Conservation (phyloP, 2,888 invertebrate species). For the Deroplatys truncata region DNA sequence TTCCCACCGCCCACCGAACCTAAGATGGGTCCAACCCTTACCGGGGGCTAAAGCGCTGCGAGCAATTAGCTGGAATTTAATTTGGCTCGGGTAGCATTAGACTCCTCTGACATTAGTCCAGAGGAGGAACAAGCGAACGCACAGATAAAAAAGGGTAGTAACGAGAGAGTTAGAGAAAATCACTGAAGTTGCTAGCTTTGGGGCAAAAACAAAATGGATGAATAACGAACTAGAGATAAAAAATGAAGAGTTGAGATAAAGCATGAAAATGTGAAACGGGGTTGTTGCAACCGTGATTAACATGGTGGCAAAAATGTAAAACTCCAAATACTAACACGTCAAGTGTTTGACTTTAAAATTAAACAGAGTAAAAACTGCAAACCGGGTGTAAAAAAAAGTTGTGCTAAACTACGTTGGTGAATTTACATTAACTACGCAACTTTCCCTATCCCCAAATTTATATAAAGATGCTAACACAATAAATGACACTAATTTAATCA, state of each 20-base stretch:
- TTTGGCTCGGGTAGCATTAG: conserved; percentile 14
- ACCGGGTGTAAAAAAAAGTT: background rate
- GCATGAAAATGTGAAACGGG: background rate
- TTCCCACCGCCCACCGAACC: background rate
- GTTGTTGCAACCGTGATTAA: background rate
- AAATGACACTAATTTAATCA: too few species aligned
- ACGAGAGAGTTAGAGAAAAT: background rate
- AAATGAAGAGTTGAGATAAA: background rate
- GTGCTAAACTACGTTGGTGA: background rate
- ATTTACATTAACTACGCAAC: background rate
- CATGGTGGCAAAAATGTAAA: background rate
- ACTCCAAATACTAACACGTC: background rate
- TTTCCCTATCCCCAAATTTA: background rate
- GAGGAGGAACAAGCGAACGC: background rate
- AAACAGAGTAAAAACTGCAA: background rate
- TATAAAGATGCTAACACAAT: too few species aligned
- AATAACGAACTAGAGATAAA: background rate
- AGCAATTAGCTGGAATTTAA: conserved; percentile 19
- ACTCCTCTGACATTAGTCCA: background rate
- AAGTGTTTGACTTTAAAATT: background rate
- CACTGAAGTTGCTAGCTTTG: background rate
- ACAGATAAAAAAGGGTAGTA: background rate
- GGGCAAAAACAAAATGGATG: conserved; percentile 1
- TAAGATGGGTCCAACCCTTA: background rate
- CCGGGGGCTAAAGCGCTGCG: background rate